Base-by-base conservation (phyloP, 1,140 invertebrate species). In the Scaptomyza pallida region DNA sequence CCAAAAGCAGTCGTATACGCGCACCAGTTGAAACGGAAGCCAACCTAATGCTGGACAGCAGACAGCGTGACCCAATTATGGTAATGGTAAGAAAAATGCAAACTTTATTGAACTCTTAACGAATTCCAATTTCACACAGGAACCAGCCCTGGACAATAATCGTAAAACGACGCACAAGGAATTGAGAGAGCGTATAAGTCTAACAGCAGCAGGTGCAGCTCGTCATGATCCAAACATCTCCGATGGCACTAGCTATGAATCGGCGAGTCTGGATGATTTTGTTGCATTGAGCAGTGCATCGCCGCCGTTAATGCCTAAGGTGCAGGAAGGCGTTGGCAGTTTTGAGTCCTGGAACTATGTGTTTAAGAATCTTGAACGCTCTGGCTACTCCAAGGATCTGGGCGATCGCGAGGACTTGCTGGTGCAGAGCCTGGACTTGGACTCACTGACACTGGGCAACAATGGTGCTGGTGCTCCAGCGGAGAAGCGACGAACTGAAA, bases 291-390 rank as follows among this genome's bases (percentile, higher is more conserved):
- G 72, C 60, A 75, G 59, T 15, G 56, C 45, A 4, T 91, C 86
- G 21, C 89, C 89, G 5, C 80, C 89, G 0, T 54, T 90, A 16
- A 86, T 77, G 17, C 83, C 85, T 15, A 91, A 91, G 30, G 89
- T 89, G 6, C 81, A 91, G 48, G 93, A 94, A 59, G 94, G 93
- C 2, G 93, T 94, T 72, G 94, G 93, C 3, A 94, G 93, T 0
- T 94, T 94, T 61, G 95, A 95, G 62, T 94, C 93, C 47, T 96
- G 95, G 95, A 95, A 95, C 81, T 96, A 95, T 83, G 96, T 96
- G 0, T 96, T 95, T 78, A 93, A 94, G 69, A 95, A 95, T 90
- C 91, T 96, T 3, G 95, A 96, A 62, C 95, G 93, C 72, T 94
- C 94, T 71, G 94, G 95, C 1, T 95, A 96, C 72, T 94, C 93